Evolutionary conservation across 2,888 invertebrate genomes (phyloP), one percentile per base, ranked within the genome.

Genomic region (Mylabris sibirica): DNA sequence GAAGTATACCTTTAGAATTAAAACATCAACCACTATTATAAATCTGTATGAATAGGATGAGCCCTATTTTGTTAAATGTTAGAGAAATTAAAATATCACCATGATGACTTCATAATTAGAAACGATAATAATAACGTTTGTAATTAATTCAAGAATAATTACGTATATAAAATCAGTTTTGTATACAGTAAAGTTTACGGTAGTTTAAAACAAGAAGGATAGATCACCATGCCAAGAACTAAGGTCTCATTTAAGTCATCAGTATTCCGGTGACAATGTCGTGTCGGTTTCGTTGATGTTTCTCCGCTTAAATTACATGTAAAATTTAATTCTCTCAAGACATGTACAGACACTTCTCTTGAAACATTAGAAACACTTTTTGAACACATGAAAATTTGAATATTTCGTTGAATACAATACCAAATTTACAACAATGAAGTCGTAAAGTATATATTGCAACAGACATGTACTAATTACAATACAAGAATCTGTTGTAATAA

Each of bases 391-490:
- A 8, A 35, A 44, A 63, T 1, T 53, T 14, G n/a, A 60, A 60
- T 30, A 20, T 26, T 60, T 26, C 3, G 17, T 35, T 35, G n/a
- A 30, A 63, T 68, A 69, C 68, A 74, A 74, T 74, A 75, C 75
- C 75, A 76, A 73, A 74, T 73, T 74, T 75, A 76, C 76, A 74
- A n/a, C 64, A 72, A 74, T 73, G 72, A 75, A 77, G 68, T 74
- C 74, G 72, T 72, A 72, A 70, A 75, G 74, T 75, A 70, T 69
- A 70, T 20, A 64, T 74, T 75, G 75, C 70, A 67, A 64, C 66
- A 70, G 75, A 77, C 77, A 75, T 77, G 72, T 74, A 75, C 77
- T 78, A 77, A 79, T 79, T 79, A 78, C 77, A 75, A 76, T 77
- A 77, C 75, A 17, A 60, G 72, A 72, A 73, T 66, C 76, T 73